phyloP scores from a whole-genome alignment of 1,140 invertebrate species.

The Rhysida immarginata region DNA sequence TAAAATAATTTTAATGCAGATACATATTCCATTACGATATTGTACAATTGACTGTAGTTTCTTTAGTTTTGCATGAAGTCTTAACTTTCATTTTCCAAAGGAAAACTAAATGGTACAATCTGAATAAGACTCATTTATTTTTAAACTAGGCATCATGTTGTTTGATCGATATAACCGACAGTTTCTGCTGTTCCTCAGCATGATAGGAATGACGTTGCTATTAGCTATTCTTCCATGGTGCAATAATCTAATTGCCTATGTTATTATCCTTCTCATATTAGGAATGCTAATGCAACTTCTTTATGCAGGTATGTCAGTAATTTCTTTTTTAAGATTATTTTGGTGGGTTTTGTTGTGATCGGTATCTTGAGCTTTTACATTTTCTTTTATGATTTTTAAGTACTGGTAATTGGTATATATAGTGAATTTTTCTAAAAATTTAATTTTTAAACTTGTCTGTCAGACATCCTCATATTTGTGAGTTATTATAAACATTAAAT shows the following conservation, averaged over 20 bases:
- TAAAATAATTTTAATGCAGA: background rate
- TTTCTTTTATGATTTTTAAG: no score
- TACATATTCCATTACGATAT: background rate
- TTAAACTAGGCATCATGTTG: conserved; percentile 16
- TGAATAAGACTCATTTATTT: conserved; percentile 18
- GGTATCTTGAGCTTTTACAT: no score
- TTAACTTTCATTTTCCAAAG: background rate
- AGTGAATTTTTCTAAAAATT: no score
- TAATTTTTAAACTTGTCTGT: no score
- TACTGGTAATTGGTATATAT: no score
- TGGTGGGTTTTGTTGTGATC: no score
- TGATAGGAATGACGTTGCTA: conserved; percentile 13
- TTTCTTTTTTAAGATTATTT: no score
- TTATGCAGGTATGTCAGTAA: background rate
- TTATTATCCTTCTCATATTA: conserved; percentile 27
- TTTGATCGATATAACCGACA: conserved; percentile 19
- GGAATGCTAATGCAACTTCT: conserved; percentile 18
- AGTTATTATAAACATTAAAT: no score
- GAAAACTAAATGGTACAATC: conserved; percentile 8
- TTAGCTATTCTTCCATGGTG: conserved; percentile 16
- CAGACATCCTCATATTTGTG: no score
- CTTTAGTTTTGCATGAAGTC: background rate
- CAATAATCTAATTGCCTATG: conserved; percentile 25
- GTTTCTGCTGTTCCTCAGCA: conserved; percentile 16
- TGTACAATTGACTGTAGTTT: background rate